Percentiles rank a stretch among this genome's conserved stretches.
These are phyloP conservation scores for Rhabditoides inermis DNA, from an alignment of 2,888 invertebrate genomes.

Conservation along the genomic window DNA sequence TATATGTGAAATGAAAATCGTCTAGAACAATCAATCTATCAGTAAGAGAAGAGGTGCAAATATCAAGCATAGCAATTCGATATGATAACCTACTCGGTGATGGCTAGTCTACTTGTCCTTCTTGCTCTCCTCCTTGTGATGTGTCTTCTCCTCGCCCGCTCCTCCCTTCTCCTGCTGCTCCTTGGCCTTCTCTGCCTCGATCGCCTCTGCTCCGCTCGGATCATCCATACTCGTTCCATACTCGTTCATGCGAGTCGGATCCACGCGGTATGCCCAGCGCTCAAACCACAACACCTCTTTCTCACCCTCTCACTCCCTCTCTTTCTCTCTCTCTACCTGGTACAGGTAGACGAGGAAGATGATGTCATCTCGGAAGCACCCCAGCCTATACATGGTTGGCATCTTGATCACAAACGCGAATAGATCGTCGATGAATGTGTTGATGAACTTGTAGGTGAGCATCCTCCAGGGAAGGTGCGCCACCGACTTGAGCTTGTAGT, in stretches of 20 bases:
- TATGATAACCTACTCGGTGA: no score
- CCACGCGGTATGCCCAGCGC: conserved; percentile 94
- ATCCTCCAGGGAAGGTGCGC: conserved; percentile 99
- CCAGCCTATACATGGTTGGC: conserved; percentile 90
- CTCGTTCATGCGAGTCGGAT: conserved; percentile 86
- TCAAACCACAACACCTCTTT: no score
- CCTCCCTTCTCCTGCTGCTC: no score
- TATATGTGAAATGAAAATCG: no score
- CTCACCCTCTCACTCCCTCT: neutral
- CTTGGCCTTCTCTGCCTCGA: no score
- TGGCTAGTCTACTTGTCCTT: no score
- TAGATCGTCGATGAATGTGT: conserved; percentile 98
- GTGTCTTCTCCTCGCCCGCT: no score
- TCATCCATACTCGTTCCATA: conserved; percentile 88
- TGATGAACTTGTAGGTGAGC: conserved; percentile 98
- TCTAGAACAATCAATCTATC: no score
- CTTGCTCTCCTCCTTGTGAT: no score
- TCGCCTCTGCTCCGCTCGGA: conserved; percentile 19
- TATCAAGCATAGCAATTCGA: no score
- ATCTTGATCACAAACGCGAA: conserved; percentile 99
- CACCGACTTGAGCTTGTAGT: conserved; percentile 96
- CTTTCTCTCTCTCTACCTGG: neutral
- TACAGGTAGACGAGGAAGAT: conserved; percentile 74
- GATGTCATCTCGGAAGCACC: conserved; percentile 96
- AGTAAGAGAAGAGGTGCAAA: no score